Evolutionary conservation across 1,140 invertebrate species (phyloP).

Genomic region (Tetramorium parvispinum): DNA sequence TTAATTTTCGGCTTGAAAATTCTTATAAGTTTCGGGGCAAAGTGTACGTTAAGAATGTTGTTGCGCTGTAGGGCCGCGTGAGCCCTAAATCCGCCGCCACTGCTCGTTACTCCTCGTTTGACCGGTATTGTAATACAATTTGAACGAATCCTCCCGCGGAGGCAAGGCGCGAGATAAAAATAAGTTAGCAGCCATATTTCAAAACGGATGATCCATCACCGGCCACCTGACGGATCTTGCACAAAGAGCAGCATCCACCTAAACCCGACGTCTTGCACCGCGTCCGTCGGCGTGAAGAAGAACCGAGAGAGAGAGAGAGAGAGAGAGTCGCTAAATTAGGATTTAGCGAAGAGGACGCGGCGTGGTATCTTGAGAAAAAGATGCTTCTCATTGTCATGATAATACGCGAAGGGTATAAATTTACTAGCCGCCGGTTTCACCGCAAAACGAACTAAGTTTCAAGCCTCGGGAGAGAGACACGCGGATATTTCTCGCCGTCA

Average conservation of each 20-base stretch:
- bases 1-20: background rate
- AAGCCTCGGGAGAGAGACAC: background rate
- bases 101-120: constrained; percentile 73
- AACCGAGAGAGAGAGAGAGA: background rate
- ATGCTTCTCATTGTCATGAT: constrained; percentile 54
- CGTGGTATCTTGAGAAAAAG: constrained; percentile 42
- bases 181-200: constrained; percentile 66
- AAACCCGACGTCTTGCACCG: constrained; percentile 50
- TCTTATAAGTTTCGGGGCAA: background rate
- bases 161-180: constrained; percentile 63
- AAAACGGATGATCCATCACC: constrained; percentile 73
- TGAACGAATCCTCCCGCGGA: constrained; percentile 70
- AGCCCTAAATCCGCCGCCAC: constrained; percentile 42
- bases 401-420: constrained; percentile 45
- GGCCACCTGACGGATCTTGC: constrained; percentile 67
- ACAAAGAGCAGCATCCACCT: constrained; percentile 68
- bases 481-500: background rate
- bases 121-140: constrained; percentile 74
- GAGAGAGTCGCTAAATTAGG: constrained; percentile 63
- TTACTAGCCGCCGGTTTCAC: constrained; percentile 25
- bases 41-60: background rate
- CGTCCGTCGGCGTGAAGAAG: background rate
- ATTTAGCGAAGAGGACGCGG: constrained; percentile 57
- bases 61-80: constrained; percentile 8
- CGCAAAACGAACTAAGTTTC: constrained; percentile 9